Conservation (phyloP, 2,888 invertebrate species). For the Polydrusus pterygomalis region DNA sequence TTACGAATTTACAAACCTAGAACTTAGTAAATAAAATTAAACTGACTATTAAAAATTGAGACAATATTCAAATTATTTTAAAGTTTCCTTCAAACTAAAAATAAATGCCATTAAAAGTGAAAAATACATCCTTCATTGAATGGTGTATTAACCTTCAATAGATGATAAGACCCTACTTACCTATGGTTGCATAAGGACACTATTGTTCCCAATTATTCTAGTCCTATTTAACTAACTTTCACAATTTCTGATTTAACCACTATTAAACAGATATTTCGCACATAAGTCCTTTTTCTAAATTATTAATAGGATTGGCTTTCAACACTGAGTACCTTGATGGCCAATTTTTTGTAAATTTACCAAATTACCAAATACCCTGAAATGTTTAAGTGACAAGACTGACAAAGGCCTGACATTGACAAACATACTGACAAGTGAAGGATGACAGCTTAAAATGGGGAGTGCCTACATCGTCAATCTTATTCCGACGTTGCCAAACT, state of each 20-base stretch:
- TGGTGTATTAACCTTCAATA: slow-evolving; percentile 60
- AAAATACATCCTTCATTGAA: slow-evolving; percentile 27
- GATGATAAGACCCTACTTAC: slow-evolving; percentile 58
- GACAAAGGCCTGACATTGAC: too few species aligned
- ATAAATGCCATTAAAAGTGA: not conserved
- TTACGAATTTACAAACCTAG: too few species aligned
- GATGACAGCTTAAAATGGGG: too few species aligned
- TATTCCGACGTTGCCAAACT: too few species aligned
- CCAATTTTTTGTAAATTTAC: too few species aligned
- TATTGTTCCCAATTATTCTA: slow-evolving; percentile 4
- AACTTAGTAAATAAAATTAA: not conserved
- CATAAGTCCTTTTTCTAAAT: slow-evolving; percentile 7
- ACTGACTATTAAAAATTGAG: not conserved
- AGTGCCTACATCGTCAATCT: too few species aligned
- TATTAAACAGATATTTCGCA: not conserved
- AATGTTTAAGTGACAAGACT: too few species aligned
- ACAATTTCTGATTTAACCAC: not conserved
- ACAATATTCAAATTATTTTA: too few species aligned
- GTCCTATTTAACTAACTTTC: slow-evolving; percentile 9
- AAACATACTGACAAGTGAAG: too few species aligned
- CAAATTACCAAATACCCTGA: too few species aligned
- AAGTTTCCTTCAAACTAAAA: not conserved
- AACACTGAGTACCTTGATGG: not conserved
- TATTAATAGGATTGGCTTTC: not conserved
- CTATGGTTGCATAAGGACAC: slow-evolving; percentile 61